Evolutionary conservation across 2,888 invertebrate species (phyloP), one percentile per base, ranked within the genome.

Genomic region (Mystacides longicornis): DNA sequence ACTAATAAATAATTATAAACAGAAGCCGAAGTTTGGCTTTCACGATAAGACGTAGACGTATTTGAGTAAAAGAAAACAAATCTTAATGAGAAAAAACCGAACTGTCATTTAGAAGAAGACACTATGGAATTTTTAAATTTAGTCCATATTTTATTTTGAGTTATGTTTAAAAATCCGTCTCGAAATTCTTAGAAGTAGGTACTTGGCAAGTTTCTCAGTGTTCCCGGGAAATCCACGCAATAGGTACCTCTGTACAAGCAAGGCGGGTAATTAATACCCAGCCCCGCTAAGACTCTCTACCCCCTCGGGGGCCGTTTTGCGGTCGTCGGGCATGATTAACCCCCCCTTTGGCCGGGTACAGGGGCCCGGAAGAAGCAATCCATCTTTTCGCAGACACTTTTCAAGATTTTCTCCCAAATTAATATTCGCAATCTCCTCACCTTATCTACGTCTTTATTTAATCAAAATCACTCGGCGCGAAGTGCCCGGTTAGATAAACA

Each of bases 291-390:
- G 56, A 58, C 58, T 56, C 54, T 52, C 54, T 56, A 58, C 58
- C 54, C 75, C 71, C 73, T 59, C 58, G 66, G 73, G 73, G 68
- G 67, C 73, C 74, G 73, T 78, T 76, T 74, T 73, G 78, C 70
- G 78, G 78, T 77, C 74, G 70, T 69, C 72, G 72, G 62, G 59
- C 65, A 74, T 75, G 74, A 77, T 77, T 77, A 75, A 75, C 73
- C 69, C 69, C 70, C 67, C 69, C 21, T 42, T 7, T 22, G 1
- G 37, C 31, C 20, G 27, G 33, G 50, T 18, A 27, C 49, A 45
- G 11, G 18, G 22, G 42, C 23, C 53, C 52, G 58, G 58, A 58
- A 60, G 58, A 55, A 58, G 59, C 59, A 55, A 57, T 57, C 59
- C 60, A 60, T 58, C 58, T 54, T 45, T 55, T 55, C 52, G 37